Evolutionary conservation across 2,888 invertebrate genomes (phyloP).

Genomic region (Acanthosepion lycidas): DNA sequence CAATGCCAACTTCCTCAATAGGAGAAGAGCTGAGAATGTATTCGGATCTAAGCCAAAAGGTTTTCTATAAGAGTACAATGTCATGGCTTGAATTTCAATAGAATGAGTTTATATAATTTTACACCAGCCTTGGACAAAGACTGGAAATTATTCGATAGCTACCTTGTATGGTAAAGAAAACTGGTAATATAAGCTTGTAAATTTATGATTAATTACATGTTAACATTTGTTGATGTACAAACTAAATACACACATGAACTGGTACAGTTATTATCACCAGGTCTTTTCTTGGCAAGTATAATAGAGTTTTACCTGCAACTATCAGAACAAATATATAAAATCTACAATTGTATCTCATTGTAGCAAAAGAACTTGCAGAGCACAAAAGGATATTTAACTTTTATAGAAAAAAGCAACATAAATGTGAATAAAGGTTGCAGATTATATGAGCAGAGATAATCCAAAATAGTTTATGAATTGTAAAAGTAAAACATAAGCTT

Average conservation of each 20-base stretch:
- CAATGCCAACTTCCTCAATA: neutral
- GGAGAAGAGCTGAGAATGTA: neutral
- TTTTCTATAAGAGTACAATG: neutral
- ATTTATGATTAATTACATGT: neutral
- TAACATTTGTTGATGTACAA: neutral
- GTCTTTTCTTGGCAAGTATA: neutral
- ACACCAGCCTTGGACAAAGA: neutral
- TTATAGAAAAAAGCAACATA: too few species aligned
- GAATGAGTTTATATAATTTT: neutral
- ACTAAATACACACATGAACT: neutral
- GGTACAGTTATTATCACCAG: neutral
- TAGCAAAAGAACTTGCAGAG: too few species aligned
- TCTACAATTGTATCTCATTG: neutral
- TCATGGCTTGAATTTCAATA: conserved; percentile 8
- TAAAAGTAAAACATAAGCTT: too few species aligned
- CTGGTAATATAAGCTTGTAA: neutral
- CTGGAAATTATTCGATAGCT: neutral
- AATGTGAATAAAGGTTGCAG: too few species aligned
- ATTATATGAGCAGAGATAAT: too few species aligned
- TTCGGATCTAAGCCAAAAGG: neutral
- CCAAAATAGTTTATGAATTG: too few species aligned
- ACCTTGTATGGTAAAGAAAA: neutral
- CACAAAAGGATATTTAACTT: too few species aligned
- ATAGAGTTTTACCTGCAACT: neutral
- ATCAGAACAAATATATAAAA: neutral